Conservation (phyloP, 2,888 invertebrate genomes). For the Rotaria sp. region DNA sequence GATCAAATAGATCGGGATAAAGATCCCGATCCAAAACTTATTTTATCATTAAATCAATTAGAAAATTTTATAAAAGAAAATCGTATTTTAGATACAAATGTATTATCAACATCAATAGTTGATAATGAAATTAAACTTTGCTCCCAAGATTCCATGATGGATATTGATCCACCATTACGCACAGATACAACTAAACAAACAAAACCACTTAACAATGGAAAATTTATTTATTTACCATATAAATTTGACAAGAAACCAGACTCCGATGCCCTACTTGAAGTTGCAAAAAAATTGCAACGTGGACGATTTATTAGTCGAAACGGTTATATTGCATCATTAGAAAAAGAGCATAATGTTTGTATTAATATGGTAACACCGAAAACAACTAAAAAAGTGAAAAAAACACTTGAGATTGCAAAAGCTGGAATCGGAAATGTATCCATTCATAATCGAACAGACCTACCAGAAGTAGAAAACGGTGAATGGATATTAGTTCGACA, state of each 20-base stretch:
- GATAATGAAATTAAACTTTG: no score
- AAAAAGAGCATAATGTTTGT: neutral
- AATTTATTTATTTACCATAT: neutral
- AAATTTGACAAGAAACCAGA: neutral
- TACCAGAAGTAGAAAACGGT: neutral
- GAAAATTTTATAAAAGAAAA: neutral
- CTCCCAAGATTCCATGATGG: neutral
- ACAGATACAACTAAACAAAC: neutral
- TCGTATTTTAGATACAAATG: no score
- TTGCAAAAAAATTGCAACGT: neutral
- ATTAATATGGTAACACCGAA: neutral
- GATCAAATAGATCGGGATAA: neutral
- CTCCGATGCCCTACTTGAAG: neutral
- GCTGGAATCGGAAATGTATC: neutral
- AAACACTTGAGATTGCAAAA: neutral
- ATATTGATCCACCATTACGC: rapidly evolving
- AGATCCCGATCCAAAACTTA: neutral
- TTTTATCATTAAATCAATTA: neutral
- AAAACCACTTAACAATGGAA: neutral
- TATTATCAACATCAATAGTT: no score
- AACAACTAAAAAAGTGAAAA: neutral
- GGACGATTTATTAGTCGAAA: neutral
- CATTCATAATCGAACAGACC: neutral
- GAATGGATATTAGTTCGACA: neutral
- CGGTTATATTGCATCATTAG: neutral